Evolutionary conservation across 2,888 invertebrate genomes (phyloP).

Genomic region (Aporophyla lueneburgensis): DNA sequence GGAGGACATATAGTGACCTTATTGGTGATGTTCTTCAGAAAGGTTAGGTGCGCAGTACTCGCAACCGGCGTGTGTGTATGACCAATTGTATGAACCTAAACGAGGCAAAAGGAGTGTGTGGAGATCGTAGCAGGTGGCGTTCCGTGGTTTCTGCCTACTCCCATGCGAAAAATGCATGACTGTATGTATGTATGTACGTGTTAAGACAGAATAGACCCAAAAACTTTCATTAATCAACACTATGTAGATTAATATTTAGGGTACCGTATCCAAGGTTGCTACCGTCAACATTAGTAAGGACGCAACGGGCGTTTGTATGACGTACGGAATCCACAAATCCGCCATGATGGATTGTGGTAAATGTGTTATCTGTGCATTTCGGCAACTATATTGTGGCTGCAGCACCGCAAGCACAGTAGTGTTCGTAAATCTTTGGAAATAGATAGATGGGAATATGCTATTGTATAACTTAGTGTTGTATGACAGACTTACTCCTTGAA

Average conservation of each 20-base stretch:
- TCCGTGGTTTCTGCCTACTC: too few relatives aligned
- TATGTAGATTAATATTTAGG: conserved; percentile 51
- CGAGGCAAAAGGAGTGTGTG: too few relatives aligned
- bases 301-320: conserved; percentile 62
- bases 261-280: conserved; percentile 50
- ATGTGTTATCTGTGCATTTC: conserved; percentile 67
- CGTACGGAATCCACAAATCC: conserved; percentile 69
- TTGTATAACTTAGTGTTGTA: background rate
- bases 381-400: conserved; percentile 58
- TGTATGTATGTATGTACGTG: too few relatives aligned
- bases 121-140: too few relatives aligned
- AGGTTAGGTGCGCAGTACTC: too few relatives aligned
- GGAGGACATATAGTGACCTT: too few relatives aligned
- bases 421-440: conserved; percentile 43
- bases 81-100: too few relatives aligned
- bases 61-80: too few relatives aligned
- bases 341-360: conserved; percentile 70
- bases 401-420: conserved; percentile 5
- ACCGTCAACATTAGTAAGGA: conserved; percentile 52
- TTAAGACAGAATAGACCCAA: background rate
- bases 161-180: too few relatives aligned
- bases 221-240: conserved; percentile 58
- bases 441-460: conserved; percentile 33
- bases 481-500: background rate
- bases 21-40: too few relatives aligned